Evolutionary conservation across 2,113 vertebrate species (phyloP), one percentile per base, ranked within the genome.

Genomic region (Pyrgilauda ruficollis): DNA sequence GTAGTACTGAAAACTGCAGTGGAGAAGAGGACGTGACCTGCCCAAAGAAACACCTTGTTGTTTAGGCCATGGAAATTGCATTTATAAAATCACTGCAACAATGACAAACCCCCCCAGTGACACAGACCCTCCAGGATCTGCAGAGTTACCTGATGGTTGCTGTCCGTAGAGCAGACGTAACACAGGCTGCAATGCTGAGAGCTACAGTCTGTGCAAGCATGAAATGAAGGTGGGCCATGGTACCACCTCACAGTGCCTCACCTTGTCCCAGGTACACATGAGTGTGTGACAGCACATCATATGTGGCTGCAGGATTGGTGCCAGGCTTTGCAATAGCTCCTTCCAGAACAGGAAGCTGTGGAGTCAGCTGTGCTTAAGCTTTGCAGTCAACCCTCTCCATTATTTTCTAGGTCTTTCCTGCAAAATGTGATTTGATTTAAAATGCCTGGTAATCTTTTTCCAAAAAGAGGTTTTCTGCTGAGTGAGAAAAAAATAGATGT

Each of bases 361-460:
- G 22, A 4, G 8, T 52, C 0, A 0, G 1, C 11, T 15, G 26
- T 43, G 55, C 21, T 39, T 63, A 11, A 63, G 6, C 23, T 39
- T 39, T 52, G 13, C 24, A 73, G 30, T 33, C 55, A 44, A 24
- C 10, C 22, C 7, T 47, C 37, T 43, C 50, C 10, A 24, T n/a
- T 39, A 47, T 73, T 70, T 74, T 56, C 50, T 52, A 30, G 11
- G 10, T 24, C 26, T 47, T 84, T 56, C 27, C 8, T 37, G 44
- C 2, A 47, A 90, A 66, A 19, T n/a, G 6, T 23, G 27, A 50
- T 73, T 64, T 37, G 18, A 43, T 68, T 73, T 64, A n/a, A 52
- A 62, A 21, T 41, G 17, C 4, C 8, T 50, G 46, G 15, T 64
- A 33, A 49, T 2, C 7, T 44, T 39, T 72, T 58, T 22, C 47